phyloP scores from a whole-genome alignment of 2,888 invertebrate genomes.

The Drosophila seclusa region DNA sequence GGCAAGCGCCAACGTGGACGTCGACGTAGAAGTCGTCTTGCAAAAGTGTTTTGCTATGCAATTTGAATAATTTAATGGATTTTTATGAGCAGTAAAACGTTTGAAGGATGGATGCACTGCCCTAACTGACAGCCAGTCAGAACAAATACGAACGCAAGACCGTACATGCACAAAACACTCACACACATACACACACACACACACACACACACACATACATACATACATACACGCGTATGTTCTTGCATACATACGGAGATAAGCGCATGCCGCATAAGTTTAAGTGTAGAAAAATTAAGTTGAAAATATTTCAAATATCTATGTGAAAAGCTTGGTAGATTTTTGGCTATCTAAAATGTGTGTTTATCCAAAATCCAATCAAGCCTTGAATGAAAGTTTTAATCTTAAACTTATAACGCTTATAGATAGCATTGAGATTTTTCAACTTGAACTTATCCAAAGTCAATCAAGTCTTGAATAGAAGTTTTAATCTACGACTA shows the following conservation, averaged over 20 bases:
- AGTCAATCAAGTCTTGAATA: background rate
- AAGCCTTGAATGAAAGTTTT: background rate
- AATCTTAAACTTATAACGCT: background rate
- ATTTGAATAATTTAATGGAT: slow-evolving; percentile 82
- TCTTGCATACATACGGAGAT: background rate
- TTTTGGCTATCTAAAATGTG: background rate
- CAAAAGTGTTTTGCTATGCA: slow-evolving; percentile 69
- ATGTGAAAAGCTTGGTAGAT: background rate
- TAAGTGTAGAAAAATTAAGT: background rate
- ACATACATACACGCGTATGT: background rate
- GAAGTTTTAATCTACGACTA: background rate
- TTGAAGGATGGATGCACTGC: slow-evolving; percentile 70
- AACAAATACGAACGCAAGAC: slow-evolving; percentile 6
- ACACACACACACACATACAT: slow-evolving; percentile 6
- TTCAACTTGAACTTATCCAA: too few species aligned
- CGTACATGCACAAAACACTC: slow-evolving; percentile 7
- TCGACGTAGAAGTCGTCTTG: slow-evolving; percentile 28
- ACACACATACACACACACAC: slow-evolving; percentile 3
- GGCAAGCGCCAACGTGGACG: slow-evolving; percentile 27
- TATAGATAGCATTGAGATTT: background rate
- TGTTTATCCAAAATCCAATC: background rate
- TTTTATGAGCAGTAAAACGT: slow-evolving; percentile 82
- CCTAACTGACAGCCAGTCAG: slow-evolving; percentile 29
- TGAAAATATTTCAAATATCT: background rate
- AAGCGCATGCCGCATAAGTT: background rate